A percentile compares a stretch with the other conserved stretches of the same genome.
Conservation (phyloP, 2,797 vertebrate genomes). For the Microhierax caerulescens region DNA sequence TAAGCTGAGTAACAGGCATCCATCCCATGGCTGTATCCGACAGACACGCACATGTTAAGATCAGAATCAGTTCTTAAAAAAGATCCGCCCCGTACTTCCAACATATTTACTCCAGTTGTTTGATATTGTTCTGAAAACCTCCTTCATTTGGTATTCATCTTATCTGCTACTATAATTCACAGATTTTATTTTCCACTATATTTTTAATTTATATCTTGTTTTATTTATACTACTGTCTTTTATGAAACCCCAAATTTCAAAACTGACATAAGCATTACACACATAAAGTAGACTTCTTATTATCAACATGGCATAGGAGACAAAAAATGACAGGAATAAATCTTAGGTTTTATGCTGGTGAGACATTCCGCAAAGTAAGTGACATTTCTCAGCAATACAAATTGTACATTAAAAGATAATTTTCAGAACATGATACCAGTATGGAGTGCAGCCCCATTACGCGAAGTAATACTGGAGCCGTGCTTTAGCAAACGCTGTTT, state of each 20-base stretch:
- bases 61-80: not conserved
- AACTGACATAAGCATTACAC: constrained; percentile 50
- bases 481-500: not conserved
- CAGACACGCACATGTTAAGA: not conserved
- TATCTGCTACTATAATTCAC: not conserved
- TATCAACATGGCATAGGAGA: constrained; percentile 58
- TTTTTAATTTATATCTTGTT: constrained; percentile 61
- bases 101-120: not conserved
- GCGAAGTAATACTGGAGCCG: not conserved
- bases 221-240: constrained; percentile 65
- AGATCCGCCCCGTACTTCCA: not conserved
- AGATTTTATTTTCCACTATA: constrained; percentile 1
- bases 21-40: not conserved
- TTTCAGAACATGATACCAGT: constrained; percentile 68
- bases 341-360: constrained; percentile 60
- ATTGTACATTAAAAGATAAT: constrained; percentile 76
- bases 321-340: constrained; percentile 75
- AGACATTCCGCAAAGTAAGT: constrained; percentile 58
- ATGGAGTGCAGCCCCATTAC: constrained; percentile 54
- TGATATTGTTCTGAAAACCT: not conserved
- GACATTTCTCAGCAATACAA: constrained; percentile 69
- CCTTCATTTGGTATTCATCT: not conserved
- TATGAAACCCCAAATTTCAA: constrained; percentile 61
- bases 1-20: not conserved
- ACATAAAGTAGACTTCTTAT: constrained; percentile 62